Conservation (phyloP, 2,113 vertebrate genomes). For the Zeus faber region DNA sequence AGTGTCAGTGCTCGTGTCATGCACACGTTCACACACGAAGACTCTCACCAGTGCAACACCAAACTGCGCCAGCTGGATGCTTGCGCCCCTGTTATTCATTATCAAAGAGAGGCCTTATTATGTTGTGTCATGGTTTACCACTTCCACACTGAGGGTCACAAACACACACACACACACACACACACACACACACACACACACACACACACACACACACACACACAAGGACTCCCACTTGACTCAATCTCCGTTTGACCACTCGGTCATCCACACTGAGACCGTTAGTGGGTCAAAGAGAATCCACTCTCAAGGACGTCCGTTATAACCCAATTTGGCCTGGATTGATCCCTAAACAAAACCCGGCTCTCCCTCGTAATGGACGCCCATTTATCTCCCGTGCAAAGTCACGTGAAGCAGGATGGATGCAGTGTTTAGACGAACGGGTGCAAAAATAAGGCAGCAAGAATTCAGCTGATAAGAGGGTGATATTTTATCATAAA, state of each 20-base stretch:
- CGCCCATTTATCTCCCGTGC: conserved; percentile 62
- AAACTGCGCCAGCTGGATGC: conserved; percentile 30
- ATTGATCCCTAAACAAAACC: conserved; percentile 54
- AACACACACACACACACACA: conserved; percentile 7
- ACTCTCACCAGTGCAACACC: too few species aligned
- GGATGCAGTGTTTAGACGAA: conserved; percentile 71
- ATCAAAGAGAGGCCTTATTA: conserved; percentile 47
- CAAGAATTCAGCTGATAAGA: conserved; percentile 56
- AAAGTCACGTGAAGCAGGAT: conserved; percentile 61
- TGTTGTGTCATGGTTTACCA: conserved; percentile 44
- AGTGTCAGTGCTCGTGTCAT: neutral
- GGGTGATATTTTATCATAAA: conserved; percentile 67
- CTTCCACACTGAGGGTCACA: conserved; percentile 38
- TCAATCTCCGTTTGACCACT: neutral
- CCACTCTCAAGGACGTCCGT: conserved; percentile 70
- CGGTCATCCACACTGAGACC: conserved; percentile 20
- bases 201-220: conserved; percentile 11
- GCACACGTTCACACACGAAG: too few species aligned
- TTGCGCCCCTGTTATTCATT: conserved; percentile 52
- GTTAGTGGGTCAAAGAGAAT: conserved; percentile 64
- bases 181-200: conserved; percentile 4
- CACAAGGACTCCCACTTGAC: neutral
- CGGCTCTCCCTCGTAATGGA: conserved; percentile 55
- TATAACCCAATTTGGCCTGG: conserved; percentile 65
- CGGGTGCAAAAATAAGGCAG: conserved; percentile 47